A percentile compares a stretch with the other conserved stretches of the same genome.
phyloP scores from a whole-genome alignment of 2,797 vertebrate genomes.

The Aldrovandia affinis region DNA sequence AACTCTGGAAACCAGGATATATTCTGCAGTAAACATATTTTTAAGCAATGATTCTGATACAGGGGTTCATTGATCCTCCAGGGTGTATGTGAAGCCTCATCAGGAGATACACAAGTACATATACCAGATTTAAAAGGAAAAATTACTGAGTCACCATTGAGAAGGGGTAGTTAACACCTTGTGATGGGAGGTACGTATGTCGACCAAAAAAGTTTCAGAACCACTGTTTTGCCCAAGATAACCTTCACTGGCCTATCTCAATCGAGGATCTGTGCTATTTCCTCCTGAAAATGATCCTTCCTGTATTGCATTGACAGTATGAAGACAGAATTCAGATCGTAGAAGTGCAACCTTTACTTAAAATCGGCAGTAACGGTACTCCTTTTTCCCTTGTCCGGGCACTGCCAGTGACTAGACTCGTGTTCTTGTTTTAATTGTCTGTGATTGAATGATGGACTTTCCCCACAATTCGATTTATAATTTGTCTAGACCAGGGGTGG shows the following conservation, averaged over 20 bases:
- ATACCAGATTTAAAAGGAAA: too few species aligned
- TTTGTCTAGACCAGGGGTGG: too few species aligned
- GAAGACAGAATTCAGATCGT: conserved; percentile 20
- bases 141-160: background rate
- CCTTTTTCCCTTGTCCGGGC: background rate
- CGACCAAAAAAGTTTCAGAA: too few species aligned
- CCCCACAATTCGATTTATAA: conserved; percentile 2
- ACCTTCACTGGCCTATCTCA: background rate
- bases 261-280: background rate
- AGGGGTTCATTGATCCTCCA: background rate
- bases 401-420: background rate
- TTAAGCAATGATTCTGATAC: background rate
- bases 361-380: background rate
- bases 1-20: background rate
- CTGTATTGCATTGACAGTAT: background rate
- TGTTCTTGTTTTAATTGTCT: conserved; percentile 6
- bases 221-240: background rate
- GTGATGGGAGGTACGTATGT: too few species aligned
- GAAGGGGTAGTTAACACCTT: background rate
- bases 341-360: background rate
- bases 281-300: background rate
- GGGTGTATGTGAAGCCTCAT: background rate
- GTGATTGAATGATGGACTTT: conserved; percentile 6
- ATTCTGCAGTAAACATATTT: background rate
- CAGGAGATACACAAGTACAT: too few species aligned